These are phyloP conservation scores for Agrenia bidenticulata DNA, from an alignment of 2,888 invertebrate species.

Conservation along the genomic window DNA sequence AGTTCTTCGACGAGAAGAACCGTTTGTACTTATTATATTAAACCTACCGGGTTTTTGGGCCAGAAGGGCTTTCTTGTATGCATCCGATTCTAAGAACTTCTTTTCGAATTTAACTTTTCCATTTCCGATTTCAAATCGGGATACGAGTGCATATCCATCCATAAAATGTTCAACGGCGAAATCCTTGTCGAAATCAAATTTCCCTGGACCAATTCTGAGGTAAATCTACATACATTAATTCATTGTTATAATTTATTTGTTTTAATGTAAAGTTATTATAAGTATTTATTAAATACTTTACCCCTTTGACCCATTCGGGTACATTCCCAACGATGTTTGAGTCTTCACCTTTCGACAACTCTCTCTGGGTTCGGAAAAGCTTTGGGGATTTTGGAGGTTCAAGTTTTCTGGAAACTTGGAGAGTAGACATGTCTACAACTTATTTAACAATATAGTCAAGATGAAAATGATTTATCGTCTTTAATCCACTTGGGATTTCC, in stretches of 20 bases:
- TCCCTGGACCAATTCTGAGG: no score
- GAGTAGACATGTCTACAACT: not conserved
- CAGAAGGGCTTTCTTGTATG: constrained; percentile 57
- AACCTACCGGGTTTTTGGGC: constrained; percentile 58
- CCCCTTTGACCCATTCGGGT: constrained; percentile 41
- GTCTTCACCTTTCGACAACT: constrained; percentile 32
- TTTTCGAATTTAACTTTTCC: constrained; percentile 56
- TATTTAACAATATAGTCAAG: no score
- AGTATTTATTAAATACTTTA: no score
- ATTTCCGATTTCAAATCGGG: constrained; percentile 57
- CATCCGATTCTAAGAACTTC: constrained; percentile 58
- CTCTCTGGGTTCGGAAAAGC: constrained; percentile 43
- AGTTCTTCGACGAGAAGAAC: no score
- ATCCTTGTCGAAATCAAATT: constrained; percentile 56
- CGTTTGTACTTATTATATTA: no score
- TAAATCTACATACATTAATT: no score
- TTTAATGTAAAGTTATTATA: no score
- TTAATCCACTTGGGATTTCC: no score
- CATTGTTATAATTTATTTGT: no score
- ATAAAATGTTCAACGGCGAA: constrained; percentile 59
- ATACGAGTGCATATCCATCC: constrained; percentile 57
- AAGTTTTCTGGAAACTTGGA: not conserved
- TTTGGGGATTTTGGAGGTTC: constrained; percentile 41
- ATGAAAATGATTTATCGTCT: no score
- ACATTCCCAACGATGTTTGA: constrained; percentile 36